These are phyloP conservation scores for Sinodicranocentrus sp. DNA, from an alignment of 2,888 invertebrate species.

Conservation along the genomic window DNA sequence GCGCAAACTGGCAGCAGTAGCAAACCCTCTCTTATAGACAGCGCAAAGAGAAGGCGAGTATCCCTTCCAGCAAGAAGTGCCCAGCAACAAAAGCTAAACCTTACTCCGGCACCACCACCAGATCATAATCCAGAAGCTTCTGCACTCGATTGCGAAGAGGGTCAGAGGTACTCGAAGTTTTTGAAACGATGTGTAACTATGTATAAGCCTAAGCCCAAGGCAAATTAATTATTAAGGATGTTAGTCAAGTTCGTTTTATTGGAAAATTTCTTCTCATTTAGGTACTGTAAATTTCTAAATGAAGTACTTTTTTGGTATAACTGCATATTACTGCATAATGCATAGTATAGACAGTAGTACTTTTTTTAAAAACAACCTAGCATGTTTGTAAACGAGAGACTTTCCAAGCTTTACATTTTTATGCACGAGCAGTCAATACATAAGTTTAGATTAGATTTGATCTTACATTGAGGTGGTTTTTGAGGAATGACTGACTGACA, in stretches of 20 bases:
- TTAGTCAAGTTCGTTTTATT: not conserved
- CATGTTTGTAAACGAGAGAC: no score
- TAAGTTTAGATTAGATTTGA: not conserved
- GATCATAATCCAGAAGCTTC: conserved; percentile 5
- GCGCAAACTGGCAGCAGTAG: conserved; percentile 28
- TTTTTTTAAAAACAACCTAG: not conserved
- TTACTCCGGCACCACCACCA: conserved; percentile 33
- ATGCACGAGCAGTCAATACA: not conserved
- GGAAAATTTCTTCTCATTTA: no score
- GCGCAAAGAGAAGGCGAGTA: conserved; percentile 40
- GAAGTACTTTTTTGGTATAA: no score
- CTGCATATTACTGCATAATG: no score
- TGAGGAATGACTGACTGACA: not conserved
- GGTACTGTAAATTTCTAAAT: no score
- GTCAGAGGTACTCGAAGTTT: conserved; percentile 52
- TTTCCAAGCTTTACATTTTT: not conserved
- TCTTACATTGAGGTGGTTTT: not conserved
- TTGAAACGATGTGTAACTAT: conserved; percentile 51
- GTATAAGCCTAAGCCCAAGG: conserved; percentile 39
- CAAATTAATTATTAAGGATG: conserved; percentile 7
- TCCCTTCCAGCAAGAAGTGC: not conserved
- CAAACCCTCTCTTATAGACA: conserved; percentile 42
- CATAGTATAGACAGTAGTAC: no score
- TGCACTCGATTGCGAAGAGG: conserved; percentile 39
- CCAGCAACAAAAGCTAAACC: conserved; percentile 10